These are phyloP conservation scores for Muntiacus reevesi DNA, from an alignment of 2,113 vertebrate genomes.

Conservation along the genomic window DNA sequence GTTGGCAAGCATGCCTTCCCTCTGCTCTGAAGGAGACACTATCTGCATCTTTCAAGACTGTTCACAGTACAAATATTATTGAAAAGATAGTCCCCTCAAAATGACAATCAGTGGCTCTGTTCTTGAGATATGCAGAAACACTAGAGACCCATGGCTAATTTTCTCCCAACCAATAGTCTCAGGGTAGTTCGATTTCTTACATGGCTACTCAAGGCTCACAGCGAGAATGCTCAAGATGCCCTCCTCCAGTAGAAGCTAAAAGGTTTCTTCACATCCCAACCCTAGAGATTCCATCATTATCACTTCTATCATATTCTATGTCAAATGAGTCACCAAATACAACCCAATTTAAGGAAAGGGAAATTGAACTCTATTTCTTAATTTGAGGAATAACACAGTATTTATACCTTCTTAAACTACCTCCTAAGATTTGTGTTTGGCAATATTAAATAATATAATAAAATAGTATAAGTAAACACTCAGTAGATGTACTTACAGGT, in stretches of 20 bases:
- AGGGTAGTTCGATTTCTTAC: neutral
- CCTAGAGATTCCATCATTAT: neutral
- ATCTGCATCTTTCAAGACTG: neutral
- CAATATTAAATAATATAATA: neutral
- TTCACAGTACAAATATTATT: neutral
- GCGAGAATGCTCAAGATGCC: neutral
- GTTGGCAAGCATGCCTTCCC: neutral
- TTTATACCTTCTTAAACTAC: neutral
- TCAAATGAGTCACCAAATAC: neutral
- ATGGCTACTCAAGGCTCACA: neutral
- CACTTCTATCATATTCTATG: neutral
- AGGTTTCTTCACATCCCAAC: neutral
- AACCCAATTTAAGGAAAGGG: neutral
- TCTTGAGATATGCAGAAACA: neutral
- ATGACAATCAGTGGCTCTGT: neutral
- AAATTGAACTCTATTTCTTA: neutral
- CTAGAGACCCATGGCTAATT: neutral
- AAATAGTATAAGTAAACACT: neutral
- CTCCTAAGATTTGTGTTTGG: neutral
- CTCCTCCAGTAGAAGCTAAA: neutral
- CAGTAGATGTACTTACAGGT: neutral
- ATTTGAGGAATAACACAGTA: neutral
- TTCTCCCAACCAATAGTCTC: neutral
- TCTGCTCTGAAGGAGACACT: neutral
- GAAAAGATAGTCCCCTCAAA: neutral